These are phyloP conservation scores for Steatornis caripensis DNA, from an alignment of 2,113 vertebrate genomes.

Conservation along the genomic window DNA sequence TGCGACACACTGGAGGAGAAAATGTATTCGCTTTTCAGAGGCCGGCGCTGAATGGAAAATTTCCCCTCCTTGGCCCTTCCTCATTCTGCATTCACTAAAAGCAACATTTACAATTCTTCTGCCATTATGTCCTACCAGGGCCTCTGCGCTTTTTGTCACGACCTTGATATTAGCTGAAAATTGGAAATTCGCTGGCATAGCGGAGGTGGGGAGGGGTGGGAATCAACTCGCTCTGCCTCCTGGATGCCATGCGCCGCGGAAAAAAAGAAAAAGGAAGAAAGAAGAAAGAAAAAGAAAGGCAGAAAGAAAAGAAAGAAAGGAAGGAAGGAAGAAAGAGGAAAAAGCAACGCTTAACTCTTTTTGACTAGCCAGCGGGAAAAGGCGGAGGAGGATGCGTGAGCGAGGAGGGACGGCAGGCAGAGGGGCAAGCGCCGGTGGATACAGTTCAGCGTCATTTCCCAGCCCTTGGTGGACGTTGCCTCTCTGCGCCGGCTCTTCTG, in stretches of 20 bases:
- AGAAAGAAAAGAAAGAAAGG: too few relatives aligned
- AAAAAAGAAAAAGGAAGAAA: slow-evolving; percentile 11
- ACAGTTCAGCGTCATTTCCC: rapidly evolving
- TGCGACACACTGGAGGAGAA: slow-evolving; percentile 93
- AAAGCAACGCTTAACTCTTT: rapidly evolving
- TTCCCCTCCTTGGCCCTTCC: slow-evolving; percentile 76
- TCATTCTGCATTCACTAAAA: slow-evolving; percentile 90
- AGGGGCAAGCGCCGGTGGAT: rapidly evolving
- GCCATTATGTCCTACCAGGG: slow-evolving; percentile 98
- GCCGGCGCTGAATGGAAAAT: slow-evolving; percentile 84
- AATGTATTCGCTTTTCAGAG: slow-evolving; percentile 81
- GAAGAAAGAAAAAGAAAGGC: too few relatives aligned
- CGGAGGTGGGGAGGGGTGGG: slow-evolving; percentile 61
- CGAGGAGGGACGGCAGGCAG: rapidly evolving
- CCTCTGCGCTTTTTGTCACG: slow-evolving; percentile 88
- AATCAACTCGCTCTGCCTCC: neutral
- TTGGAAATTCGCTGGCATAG: slow-evolving; percentile 90
- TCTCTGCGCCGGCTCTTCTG: neutral
- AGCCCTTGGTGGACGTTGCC: rapidly evolving
- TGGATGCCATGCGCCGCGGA: neutral
- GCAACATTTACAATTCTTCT: slow-evolving; percentile 96
- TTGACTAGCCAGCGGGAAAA: neutral
- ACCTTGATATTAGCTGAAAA: slow-evolving; percentile 96
- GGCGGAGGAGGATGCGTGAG: neutral
- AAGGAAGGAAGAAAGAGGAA: too few relatives aligned